Base-by-base conservation (phyloP, 2,113 vertebrate genomes). In the Arothron firmamentum region DNA sequence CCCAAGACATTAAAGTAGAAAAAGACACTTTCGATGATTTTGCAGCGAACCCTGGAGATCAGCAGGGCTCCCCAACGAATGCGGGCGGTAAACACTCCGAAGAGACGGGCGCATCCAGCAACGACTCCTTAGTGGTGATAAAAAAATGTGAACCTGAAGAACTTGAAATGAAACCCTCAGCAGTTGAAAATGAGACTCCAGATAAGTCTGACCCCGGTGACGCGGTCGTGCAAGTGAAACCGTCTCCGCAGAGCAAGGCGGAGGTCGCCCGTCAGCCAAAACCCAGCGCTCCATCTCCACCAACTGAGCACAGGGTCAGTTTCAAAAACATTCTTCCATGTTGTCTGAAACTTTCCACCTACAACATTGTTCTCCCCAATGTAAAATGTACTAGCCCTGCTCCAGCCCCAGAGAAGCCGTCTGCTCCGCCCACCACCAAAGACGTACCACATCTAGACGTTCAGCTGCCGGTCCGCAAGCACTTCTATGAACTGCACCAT, bases 401-500 rank as follows among this genome's bases (percentile, higher is more conserved):
- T 2, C 4, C 57, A 46, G 11, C 42, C 2, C 9, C 70, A 16
- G 68, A 76, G 3, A 20, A 25, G 25, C 51, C 67, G 5, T 55
- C 76, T 2, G 60, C 49, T 13, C 77, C 65, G 38, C 60, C 23
- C 1, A 10, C n/a, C 3, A 1, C 34, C 6, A 70, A 90, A 47
- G 58, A 46, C 31, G 41, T 4, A 61, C 43, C 25, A 50, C 12
- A 14, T 0, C 46, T 19, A 6, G 67, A 16, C 1, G 15, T 1
- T 1, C 34, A n/a, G 23, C 50, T 18, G 28, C 84, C 82, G 0
- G 52, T 75, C 0, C 84, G 86, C 2, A 90, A 90, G 45, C 87
- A 83, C 62, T 98, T 99, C 47, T 68, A 85, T 14, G 86, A 90
- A 23, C 75, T 97, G 65, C 97, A 99, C 43, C 65, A 88, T 0